Base-by-base conservation (phyloP, 2,113 vertebrate species). In the Hiodon tergisus region DNA sequence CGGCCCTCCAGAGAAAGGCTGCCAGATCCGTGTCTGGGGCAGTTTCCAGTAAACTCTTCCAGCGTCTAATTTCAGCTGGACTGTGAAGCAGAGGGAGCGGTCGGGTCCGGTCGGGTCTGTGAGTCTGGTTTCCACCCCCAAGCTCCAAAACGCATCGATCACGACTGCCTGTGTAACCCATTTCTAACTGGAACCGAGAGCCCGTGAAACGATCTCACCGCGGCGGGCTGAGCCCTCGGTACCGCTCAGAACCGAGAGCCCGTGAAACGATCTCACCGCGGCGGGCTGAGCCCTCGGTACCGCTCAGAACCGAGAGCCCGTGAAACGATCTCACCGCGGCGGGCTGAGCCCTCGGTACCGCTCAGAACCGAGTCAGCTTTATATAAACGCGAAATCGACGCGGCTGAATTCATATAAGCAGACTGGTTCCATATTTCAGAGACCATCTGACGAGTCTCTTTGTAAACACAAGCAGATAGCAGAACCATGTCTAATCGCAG, bases 401-500 rank as follows among this genome's bases (percentile, higher is more conserved):
- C 13, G 53, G 52, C 16, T 47, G 16, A 3, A 5, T 59, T 16
- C 10, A 52, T 13, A 47, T 10, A 57, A 10, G 0, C 69, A 31
- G 31, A 31, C 16, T 46, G 3, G 2, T 46, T 7, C 17, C 17
- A 65, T 65, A 9, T 7, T 31, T 65, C 60, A 31, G 47, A 47
- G 17, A 47, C n/a, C 53, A 14, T 17, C 6, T 50, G 63, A n/a
- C 58, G 70, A 46, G 31, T 59, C 46, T 54, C 14, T 67, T 68
- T 68, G 46, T 75, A 53, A 67, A 75, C 63, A 16, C 7, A 58
- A 55, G 54, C 63, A 50, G 31, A 50, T 6, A 48, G 53, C 13
- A 31, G 31, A n/a, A 48, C 73, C 54, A 3, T 75, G 65, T 75
- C 65, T 51, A 58, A 75, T 75, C n/a, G 16, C 10, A 58, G 63